phyloP scores from a whole-genome alignment of 2,797 vertebrate genomes.

The Diplodus sargus region DNA sequence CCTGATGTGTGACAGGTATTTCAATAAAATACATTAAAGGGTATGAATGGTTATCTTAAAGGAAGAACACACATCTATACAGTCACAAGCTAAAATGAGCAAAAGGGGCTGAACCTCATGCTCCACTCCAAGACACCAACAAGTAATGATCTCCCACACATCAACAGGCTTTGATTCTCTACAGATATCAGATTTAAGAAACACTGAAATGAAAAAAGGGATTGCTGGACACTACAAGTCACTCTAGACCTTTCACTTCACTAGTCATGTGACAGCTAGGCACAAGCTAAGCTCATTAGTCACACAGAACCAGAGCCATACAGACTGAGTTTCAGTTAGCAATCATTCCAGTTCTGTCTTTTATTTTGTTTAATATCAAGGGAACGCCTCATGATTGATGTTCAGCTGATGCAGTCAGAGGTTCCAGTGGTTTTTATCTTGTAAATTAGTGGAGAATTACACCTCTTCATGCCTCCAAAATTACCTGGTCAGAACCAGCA shows the following conservation, averaged over 20 bases:
- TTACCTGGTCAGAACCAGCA: background rate
- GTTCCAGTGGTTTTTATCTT: background rate
- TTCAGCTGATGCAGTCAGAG: background rate
- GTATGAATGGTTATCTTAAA: background rate
- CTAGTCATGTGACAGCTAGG: conserved; percentile 16
- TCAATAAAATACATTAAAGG: background rate
- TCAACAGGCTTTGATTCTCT: background rate
- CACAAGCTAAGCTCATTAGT: conserved; percentile 32
- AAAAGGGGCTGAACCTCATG: background rate
- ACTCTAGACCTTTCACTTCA: background rate
- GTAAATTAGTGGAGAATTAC: background rate
- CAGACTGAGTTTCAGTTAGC: background rate
- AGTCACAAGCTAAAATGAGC: background rate
- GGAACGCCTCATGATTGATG: background rate
- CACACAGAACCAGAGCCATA: conserved; percentile 16
- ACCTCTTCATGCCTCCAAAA: background rate
- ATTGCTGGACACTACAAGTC: background rate
- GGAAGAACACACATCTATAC: background rate
- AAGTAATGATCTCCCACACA: background rate
- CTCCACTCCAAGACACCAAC: background rate
- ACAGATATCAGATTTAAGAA: background rate
- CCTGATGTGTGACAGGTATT: background rate
- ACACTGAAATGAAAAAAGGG: background rate
- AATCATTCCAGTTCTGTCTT: background rate
- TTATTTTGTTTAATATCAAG: background rate